These are phyloP conservation scores for Scaptodrosophila lebanonensis DNA, from an alignment of 1,140 invertebrate species.

Conservation along the genomic window DNA sequence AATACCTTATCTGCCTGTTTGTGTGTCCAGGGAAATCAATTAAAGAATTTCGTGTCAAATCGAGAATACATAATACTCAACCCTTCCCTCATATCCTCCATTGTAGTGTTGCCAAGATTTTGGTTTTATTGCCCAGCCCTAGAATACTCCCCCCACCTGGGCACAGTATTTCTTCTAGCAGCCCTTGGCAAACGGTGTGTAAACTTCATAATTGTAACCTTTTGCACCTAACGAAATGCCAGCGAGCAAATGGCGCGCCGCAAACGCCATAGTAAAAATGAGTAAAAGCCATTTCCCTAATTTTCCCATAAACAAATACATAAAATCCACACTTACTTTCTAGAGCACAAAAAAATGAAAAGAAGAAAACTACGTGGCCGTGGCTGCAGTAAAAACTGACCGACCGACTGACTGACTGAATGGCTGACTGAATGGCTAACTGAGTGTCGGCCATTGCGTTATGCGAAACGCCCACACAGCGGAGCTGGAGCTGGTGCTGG, in stretches of 20 bases:
- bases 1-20: too few relatives aligned
- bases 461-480: constrained; percentile 14
- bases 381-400: constrained; percentile 1
- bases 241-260: background rate
- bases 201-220: constrained; percentile 75
- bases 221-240: constrained; percentile 50
- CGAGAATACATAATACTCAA: too few relatives aligned
- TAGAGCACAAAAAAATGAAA: constrained; percentile 28
- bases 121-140: too few relatives aligned
- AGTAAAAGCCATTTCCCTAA: constrained; percentile 73
- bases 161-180: constrained; percentile 9
- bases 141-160: too few relatives aligned
- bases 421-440: too few relatives aligned
- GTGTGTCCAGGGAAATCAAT: too few relatives aligned
- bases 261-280: constrained; percentile 25
- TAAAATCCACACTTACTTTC: constrained; percentile 76
- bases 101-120: too few relatives aligned
- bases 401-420: too few relatives aligned
- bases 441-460: too few relatives aligned
- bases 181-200: constrained; percentile 65
- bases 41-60: too few relatives aligned
- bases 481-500: constrained; percentile 1
- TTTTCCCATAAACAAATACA: constrained; percentile 76
- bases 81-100: too few relatives aligned
- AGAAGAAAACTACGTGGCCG: constrained; percentile 10